Percentiles rank a stretch among this genome's conserved stretches.
Conservation (phyloP, 2,113 vertebrate species). For the Micronisus gabar region DNA sequence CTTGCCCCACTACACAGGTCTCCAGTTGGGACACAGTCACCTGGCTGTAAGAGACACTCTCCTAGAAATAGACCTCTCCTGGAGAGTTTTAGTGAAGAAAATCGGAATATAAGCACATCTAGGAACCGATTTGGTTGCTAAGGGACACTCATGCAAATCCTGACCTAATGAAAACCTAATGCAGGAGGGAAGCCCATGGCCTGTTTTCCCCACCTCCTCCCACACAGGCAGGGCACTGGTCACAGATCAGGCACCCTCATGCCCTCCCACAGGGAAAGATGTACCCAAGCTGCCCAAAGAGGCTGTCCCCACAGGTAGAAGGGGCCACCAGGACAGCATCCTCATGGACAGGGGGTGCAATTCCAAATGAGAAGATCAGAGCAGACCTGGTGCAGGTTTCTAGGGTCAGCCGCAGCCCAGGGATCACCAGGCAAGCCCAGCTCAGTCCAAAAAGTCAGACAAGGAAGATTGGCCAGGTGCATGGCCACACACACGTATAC, state of each 20-base stretch:
- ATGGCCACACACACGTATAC: not conserved
- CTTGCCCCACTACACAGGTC: no score
- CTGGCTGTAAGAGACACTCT: not conserved
- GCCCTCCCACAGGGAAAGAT: rapidly evolving
- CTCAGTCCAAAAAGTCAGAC: not conserved
- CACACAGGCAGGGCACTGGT: not conserved
- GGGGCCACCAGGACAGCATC: no score
- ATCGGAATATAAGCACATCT: not conserved
- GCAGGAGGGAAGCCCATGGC: not conserved
- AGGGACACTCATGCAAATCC: not conserved
- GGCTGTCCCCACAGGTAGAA: no score
- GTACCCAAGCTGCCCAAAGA: no score
- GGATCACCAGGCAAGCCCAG: not conserved
- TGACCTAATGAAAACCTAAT: not conserved
- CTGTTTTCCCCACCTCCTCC: not conserved
- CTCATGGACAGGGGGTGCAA: rapidly evolving
- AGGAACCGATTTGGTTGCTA: not conserved
- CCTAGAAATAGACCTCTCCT: not conserved
- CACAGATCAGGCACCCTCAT: not conserved
- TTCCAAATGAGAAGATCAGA: not conserved
- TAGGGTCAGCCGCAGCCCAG: not conserved
- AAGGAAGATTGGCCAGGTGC: not conserved
- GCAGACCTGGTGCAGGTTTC: not conserved
- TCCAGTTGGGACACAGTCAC: not conserved
- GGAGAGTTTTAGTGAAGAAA: not conserved